Percentiles rank a stretch among this genome's conserved stretches.
These are phyloP conservation scores for Azorinus chamasolen DNA, from an alignment of 2,888 invertebrate genomes.

Conservation along the genomic window DNA sequence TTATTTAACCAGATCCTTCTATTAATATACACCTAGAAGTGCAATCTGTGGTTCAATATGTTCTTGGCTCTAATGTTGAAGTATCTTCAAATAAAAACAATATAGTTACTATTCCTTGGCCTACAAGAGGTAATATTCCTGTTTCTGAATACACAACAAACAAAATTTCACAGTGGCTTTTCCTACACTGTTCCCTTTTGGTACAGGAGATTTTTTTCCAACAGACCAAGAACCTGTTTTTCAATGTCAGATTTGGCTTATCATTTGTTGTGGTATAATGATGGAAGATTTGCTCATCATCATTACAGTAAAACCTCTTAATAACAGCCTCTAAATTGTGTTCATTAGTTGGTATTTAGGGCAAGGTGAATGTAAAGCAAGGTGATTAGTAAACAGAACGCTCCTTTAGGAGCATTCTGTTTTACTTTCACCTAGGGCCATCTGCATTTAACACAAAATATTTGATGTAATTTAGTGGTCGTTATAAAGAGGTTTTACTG, in stretches of 20 bases:
- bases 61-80: conserved; percentile 7
- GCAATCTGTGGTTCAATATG: conserved; percentile 24
- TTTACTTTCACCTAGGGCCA: too few relatives aligned
- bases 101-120: conserved; percentile 52
- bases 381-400: too few relatives aligned
- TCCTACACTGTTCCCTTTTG: conserved; percentile 64
- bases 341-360: conserved; percentile 57
- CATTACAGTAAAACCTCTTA: too few relatives aligned
- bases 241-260: conserved; percentile 63
- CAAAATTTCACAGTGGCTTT: conserved; percentile 63
- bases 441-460: too few relatives aligned
- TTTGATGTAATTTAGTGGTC: too few relatives aligned
- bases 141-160: conserved; percentile 64
- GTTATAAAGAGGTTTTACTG: too few relatives aligned
- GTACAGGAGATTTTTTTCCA: conserved; percentile 63
- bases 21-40: conserved; percentile 22
- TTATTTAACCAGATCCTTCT: conserved; percentile 23
- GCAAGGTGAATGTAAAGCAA: conserved; percentile 63
- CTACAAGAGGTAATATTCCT: conserved; percentile 53
- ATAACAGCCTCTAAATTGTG: too few relatives aligned
- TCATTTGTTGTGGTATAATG: conserved; percentile 59
- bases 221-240: conserved; percentile 36
- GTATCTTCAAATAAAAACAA: conserved; percentile 22
- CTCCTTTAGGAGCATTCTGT: too few relatives aligned
- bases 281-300: too few relatives aligned